phyloP scores from a whole-genome alignment of 2,888 invertebrate species.

The Dinocampus coccinellae region DNA sequence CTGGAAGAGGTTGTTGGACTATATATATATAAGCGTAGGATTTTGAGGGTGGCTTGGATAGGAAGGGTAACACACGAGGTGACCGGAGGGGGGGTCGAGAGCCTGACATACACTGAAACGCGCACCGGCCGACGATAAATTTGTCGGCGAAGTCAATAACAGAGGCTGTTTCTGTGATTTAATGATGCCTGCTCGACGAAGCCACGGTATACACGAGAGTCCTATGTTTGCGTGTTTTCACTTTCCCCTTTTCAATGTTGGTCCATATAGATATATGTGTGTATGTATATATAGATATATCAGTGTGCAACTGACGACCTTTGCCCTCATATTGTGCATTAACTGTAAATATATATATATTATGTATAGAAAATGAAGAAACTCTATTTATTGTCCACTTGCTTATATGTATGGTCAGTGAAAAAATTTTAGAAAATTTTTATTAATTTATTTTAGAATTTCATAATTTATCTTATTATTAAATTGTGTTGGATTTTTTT shows the following conservation, averaged over 20 bases:
- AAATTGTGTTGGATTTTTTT: too few species aligned
- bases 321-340: slow-evolving; percentile 2
- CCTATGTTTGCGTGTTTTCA: slow-evolving; percentile 31
- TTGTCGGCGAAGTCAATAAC: slow-evolving; percentile 69
- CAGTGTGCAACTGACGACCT: background rate
- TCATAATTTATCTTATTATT: too few species aligned
- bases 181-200: slow-evolving; percentile 61
- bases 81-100: slow-evolving; percentile 41
- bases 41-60: slow-evolving; percentile 42
- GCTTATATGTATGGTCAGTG: slow-evolving; percentile 48
- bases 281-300: background rate
- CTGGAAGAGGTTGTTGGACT: slow-evolving; percentile 36
- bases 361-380: slow-evolving; percentile 20
- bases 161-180: slow-evolving; percentile 68
- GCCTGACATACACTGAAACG: slow-evolving; percentile 58
- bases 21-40: slow-evolving; percentile 32
- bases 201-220: slow-evolving; percentile 28
- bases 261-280: background rate
- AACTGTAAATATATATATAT: background rate
- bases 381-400: slow-evolving; percentile 47
- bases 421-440: too few species aligned
- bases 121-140: slow-evolving; percentile 65
- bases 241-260: slow-evolving; percentile 23
- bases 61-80: slow-evolving; percentile 30
- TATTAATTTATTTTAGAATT: too few species aligned